Evolutionary conservation across 64 coral and sea anemone species (phyloP).

Genomic region (Cladopsammia gracilis): DNA sequence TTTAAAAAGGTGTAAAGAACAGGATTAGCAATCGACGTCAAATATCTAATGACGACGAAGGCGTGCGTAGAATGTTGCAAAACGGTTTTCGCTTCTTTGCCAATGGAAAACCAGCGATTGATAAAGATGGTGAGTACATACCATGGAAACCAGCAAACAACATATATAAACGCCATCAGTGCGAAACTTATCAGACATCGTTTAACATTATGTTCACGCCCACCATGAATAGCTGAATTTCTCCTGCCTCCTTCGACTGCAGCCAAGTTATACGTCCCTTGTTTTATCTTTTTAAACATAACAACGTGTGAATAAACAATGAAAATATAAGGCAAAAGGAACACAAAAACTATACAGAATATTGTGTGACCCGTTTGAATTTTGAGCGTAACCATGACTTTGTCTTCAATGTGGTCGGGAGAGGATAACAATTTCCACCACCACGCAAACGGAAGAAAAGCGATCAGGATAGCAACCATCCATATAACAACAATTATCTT

Average conservation of each 20-base stretch:
- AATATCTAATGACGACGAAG: slow-evolving; percentile 42
- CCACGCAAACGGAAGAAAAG: slow-evolving; percentile 1
- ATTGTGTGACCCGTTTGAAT: slow-evolving; percentile 36
- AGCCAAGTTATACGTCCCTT: background rate
- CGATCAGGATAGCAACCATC: background rate
- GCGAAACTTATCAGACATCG: slow-evolving; percentile 37
- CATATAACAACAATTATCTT: slow-evolving; percentile 27
- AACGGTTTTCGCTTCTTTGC: background rate
- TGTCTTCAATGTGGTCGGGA: background rate
- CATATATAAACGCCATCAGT: slow-evolving; percentile 33
- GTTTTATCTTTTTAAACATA: slow-evolving; percentile 30
- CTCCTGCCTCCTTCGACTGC: background rate
- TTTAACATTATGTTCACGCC: background rate
- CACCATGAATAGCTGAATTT: background rate
- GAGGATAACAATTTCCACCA: background rate
- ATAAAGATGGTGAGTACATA: slow-evolving; percentile 8
- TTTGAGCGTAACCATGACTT: background rate
- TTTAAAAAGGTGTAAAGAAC: slow-evolving; percentile 66
- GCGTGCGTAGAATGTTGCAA: background rate
- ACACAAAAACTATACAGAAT: slow-evolving; percentile 54
- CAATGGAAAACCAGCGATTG: background rate
- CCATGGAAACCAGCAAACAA: slow-evolving; percentile 70
- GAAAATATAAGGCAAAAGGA: slow-evolving; percentile 50
- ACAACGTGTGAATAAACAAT: slow-evolving; percentile 49
- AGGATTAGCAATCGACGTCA: slow-evolving; percentile 45